Conservation (phyloP, 2,797 vertebrate species). For the Holocentrus rufus region DNA sequence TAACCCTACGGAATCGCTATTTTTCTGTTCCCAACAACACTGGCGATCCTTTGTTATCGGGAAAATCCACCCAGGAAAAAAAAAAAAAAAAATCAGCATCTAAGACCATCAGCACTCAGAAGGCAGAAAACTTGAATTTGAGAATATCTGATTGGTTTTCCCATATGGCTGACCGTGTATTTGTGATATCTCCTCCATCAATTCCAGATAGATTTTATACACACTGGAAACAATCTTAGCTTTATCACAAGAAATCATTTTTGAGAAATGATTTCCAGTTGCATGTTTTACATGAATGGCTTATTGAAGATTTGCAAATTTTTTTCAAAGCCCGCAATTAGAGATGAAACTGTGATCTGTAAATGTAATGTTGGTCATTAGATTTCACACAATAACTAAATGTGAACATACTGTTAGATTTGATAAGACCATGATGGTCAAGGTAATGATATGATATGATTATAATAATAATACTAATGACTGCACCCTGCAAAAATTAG, state of each 20-base stretch:
- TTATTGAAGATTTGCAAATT: neutral
- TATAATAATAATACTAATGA: neutral
- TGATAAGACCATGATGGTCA: neutral
- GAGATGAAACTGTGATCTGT: neutral
- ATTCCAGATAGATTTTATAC: slow-evolving; percentile 22
- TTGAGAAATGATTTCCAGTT: too few species aligned
- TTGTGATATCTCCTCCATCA: slow-evolving; percentile 3
- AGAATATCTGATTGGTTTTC: slow-evolving; percentile 3
- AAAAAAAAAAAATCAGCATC: neutral
- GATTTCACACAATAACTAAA: neutral
- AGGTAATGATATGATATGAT: neutral
- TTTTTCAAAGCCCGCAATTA: neutral
- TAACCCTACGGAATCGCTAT: slow-evolving; percentile 52
- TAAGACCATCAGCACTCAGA: slow-evolving; percentile 24
- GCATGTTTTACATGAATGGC: neutral
- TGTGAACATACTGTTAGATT: neutral
- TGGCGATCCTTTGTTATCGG: neutral
- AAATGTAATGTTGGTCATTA: neutral
- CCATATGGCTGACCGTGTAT: neutral
- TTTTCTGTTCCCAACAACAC: slow-evolving; percentile 21
- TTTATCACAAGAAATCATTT: too few species aligned
- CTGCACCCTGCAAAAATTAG: neutral
- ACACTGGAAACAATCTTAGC: too few species aligned
- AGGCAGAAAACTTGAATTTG: neutral
- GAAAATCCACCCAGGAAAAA: slow-evolving; percentile 2